phyloP scores from a whole-genome alignment of 2,797 vertebrate genomes.

The Rhinoraja longicauda region DNA sequence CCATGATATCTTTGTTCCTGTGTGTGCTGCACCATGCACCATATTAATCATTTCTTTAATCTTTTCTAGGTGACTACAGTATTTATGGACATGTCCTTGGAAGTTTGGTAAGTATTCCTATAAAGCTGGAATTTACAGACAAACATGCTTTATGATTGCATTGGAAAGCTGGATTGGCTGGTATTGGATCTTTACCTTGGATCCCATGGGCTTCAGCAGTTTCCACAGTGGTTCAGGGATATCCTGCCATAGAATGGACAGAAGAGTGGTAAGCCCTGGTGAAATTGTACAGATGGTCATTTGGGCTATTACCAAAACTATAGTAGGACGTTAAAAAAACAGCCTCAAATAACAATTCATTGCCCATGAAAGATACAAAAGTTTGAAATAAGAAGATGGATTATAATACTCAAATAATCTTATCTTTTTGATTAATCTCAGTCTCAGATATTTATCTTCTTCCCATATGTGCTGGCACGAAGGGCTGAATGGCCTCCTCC shows the following conservation, averaged over 20 bases:
- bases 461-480: too few relatives aligned
- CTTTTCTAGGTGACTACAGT: slow-evolving; percentile 80
- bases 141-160: background rate
- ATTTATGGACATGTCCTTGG: slow-evolving; percentile 77
- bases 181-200: too few relatives aligned
- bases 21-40: background rate
- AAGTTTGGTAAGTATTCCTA: slow-evolving; percentile 81
- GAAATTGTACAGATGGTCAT: background rate
- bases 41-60: slow-evolving; percentile 1
- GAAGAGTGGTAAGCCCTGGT: background rate
- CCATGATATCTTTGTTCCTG: background rate
- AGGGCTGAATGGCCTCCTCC: too few relatives aligned
- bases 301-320: background rate
- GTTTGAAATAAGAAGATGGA: background rate
- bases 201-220: too few relatives aligned
- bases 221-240: background rate
- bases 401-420: background rate
- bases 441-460: background rate
- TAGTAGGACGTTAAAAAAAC: background rate
- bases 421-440: background rate
- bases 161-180: background rate
- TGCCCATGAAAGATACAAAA: background rate
- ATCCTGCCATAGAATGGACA: background rate
- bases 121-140: background rate
- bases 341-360: background rate